Base-by-base conservation (phyloP, 2,113 vertebrate genomes). In the Semnornis frantzii region DNA sequence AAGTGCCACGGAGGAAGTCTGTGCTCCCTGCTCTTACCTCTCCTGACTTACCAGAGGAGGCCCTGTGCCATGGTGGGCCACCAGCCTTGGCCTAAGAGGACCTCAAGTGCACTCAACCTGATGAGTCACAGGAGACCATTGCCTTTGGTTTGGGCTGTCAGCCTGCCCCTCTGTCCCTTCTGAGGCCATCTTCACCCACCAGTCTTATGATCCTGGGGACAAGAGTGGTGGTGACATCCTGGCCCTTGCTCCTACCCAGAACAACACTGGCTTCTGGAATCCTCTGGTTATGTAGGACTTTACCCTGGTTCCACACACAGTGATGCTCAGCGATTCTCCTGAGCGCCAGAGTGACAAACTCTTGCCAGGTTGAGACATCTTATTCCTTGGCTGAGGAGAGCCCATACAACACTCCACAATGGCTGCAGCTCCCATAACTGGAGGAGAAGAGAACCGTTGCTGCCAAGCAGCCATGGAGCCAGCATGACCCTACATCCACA, bases 1-100 rank as follows among this genome's bases (percentile, higher is more conserved):
- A 0, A 0, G 19, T 76, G 64, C 64, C 0, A 0, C 19, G 52
- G 57, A 90, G 65, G 52, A 88, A 84, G 33, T 37, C 12, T 0
- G 0, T 52, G 58, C 37, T 75, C 66, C 2, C 0, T 63, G 37
- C 80, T 77, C 12, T 85, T 7, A 8, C 14, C 27, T 58, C 39
- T 77, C 37, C 72, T 76, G 75, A 65, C 44, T 50, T 80, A 10
- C 19, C 31, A 3, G 2, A 59, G 37, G 72, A 74, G 50, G 34
- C 42, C 31, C 1, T 1, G 6, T 74, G 39, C 39, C 14, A 2
- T 17, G 39, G 46, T 0, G 5, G 33, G 42, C 23, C 87, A 74
- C 65, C 7, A 48, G 44, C 48, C 27, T 48, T 44, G 23, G n/a
- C 20, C 1, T 2, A 55, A 25, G 15, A 13, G 5, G 3, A 57